These are phyloP conservation scores for Periophthalmus modestus DNA, from an alignment of 2,113 vertebrate species.

Conservation along the genomic window DNA sequence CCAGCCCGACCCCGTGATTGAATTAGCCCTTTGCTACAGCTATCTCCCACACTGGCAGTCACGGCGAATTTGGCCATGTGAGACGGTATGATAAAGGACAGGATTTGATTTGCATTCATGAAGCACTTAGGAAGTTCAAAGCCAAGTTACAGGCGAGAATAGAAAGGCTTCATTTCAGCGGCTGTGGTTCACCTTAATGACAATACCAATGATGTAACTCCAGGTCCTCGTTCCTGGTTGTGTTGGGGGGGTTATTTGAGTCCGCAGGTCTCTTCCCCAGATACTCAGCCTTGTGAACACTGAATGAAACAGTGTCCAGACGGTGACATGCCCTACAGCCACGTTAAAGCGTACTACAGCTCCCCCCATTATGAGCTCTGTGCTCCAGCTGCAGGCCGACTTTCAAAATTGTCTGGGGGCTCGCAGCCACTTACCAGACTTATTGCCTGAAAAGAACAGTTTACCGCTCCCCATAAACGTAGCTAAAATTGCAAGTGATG, in stretches of 20 bases:
- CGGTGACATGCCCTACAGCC: conserved; percentile 44
- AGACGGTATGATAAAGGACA: conserved; percentile 64
- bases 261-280: conserved; percentile 11
- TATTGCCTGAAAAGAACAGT: conserved; percentile 67
- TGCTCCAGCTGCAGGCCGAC: conserved; percentile 65
- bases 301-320: conserved; percentile 18
- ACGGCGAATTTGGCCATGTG: conserved; percentile 51
- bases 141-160: conserved; percentile 39
- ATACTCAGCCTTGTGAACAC: conserved; percentile 23
- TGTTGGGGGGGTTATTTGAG: conserved; percentile 3
- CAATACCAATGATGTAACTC: conserved; percentile 11
- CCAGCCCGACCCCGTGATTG: conserved; percentile 43
- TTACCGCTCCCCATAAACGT: conserved; percentile 49
- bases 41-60: conserved; percentile 62
- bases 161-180: conserved; percentile 17
- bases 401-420: conserved; percentile 64
- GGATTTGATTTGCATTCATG: conserved; percentile 65
- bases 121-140: conserved; percentile 65
- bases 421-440: conserved; percentile 57
- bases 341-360: conserved; percentile 33
- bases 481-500: conserved; percentile 59
- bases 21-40: conserved; percentile 51
- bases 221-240: conserved; percentile 25
- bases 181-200: conserved; percentile 21
- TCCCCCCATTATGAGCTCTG: conserved; percentile 56